Evolutionary conservation across 2,797 vertebrate genomes (phyloP), one percentile per base, ranked within the genome.

Genomic region (Hydrolagus colliei): DNA sequence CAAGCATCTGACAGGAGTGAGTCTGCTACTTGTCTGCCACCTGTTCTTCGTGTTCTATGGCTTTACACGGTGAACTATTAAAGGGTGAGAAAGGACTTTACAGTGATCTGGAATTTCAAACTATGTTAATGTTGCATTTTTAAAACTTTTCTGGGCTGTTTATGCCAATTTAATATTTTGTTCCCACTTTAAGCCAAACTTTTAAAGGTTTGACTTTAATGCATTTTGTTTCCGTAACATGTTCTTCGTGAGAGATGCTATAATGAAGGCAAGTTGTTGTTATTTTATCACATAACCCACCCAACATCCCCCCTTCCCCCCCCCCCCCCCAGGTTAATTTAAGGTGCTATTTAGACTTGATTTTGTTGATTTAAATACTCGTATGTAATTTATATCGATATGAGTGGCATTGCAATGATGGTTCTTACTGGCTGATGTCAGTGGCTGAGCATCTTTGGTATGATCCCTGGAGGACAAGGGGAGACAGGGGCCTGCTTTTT

Each of bases 11-110:
- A 65, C 61, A 71, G 65, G 63, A 84, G 65, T 3, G 3, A 52
- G 41, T 6, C 41, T 52, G 41, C 41, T 52, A 6, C 41, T 82
- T 82, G 65, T 20, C 79, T n/a, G 20, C 20, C 79, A 84, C 79
- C 79, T 84, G 79, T 71, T 84, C 79, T 65, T 71, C 18, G 9
- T 41, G 32, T 18, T 68, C 65, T 65, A 84, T 84, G 65, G 20
- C 79, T 32, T 84, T 84, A 84, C 71, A 68, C 68, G 79, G 79
- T 84, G 32, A 84, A 84, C 79, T 84, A 18, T 84, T 84, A 52
- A 68, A 71, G 16, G 16, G 35, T 20, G 65, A 18, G 41, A 65
- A 71, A 82, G 79, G 32, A 14, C 32, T 14, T 12, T 68, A 84
- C 8, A 84, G 41, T 41, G 79, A 71, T 63, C 71, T 63, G 65